Evolutionary conservation across 23 tunicate genomes (phyloP).

Genomic region (Corella eumyota): DNA sequence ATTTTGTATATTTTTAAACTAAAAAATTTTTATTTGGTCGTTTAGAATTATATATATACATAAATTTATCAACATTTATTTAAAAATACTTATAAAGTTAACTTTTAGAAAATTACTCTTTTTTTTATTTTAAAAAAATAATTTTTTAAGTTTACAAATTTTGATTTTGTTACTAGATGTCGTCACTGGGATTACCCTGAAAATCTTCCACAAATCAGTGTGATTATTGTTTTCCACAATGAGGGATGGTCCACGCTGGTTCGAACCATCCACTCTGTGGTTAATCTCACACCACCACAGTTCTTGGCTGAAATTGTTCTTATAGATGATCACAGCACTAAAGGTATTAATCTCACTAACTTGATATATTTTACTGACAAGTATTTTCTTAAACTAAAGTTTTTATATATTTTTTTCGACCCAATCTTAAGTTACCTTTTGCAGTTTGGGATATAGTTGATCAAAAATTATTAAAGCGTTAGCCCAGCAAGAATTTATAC

Average conservation of each 20-base stretch:
- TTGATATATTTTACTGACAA: too few relatives aligned
- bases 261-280: slow-evolving; percentile 89
- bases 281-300: slow-evolving; percentile 69
- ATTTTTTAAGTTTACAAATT: neutral
- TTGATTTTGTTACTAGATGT: slow-evolving; percentile 31
- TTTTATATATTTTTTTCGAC: neutral
- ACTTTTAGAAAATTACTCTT: neutral
- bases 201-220: slow-evolving; percentile 54
- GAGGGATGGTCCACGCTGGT: slow-evolving; percentile 98
- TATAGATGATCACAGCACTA: slow-evolving; percentile 82
- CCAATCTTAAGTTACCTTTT: too few relatives aligned
- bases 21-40: too few relatives aligned
- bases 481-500: too few relatives aligned
- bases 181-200: slow-evolving; percentile 86
- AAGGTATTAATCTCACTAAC: slow-evolving; percentile 39
- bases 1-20: neutral
- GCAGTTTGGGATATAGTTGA: too few relatives aligned
- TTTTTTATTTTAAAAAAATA: neutral
- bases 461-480: too few relatives aligned
- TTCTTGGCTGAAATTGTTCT: slow-evolving; percentile 86
- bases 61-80: too few relatives aligned
- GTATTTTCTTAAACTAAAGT: neutral
- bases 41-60: neutral
- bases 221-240: slow-evolving; percentile 95
- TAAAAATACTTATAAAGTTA: neutral